Percentiles rank a stretch among this genome's conserved stretches.
Conservation (phyloP, 2,888 invertebrate species). For the Achlya flavicornis region DNA sequence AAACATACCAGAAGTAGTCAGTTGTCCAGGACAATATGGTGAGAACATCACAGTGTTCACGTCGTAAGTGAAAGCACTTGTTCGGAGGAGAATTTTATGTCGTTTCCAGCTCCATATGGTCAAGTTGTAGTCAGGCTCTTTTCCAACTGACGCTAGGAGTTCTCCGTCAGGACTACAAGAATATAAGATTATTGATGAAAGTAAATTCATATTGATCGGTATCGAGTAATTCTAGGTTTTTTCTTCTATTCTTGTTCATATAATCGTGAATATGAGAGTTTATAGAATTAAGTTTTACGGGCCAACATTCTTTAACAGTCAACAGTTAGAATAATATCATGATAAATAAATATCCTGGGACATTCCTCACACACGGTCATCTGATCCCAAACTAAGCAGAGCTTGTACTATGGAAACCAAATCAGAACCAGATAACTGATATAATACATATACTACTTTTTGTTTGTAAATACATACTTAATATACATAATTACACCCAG, state of each 20-base stretch:
- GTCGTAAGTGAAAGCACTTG: conserved; percentile 92
- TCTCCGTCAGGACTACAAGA: conserved; percentile 89
- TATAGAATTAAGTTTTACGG: background rate
- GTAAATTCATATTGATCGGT: background rate
- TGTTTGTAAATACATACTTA: no score
- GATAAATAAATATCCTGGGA: no score
- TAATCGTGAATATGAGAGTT: background rate
- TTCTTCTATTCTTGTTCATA: no score
- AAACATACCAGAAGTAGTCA: conserved; percentile 88
- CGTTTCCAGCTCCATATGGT: conserved; percentile 95
- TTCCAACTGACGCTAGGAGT: conserved; percentile 91
- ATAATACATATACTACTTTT: no score
- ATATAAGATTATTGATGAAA: background rate
- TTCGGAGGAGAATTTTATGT: conserved; percentile 89
- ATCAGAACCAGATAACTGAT: no score
- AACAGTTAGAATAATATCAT: no score
- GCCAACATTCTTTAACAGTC: no score
- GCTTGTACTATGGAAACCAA: no score
- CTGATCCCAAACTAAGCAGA: no score
- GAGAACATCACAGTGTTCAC: conserved; percentile 92
- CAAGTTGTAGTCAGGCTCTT: conserved; percentile 93
- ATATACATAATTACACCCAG: no score
- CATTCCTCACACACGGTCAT: no score
- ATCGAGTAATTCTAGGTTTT: no score
- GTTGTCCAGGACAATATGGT: conserved; percentile 89